Conservation (phyloP, 2,113 vertebrate species). For the Cavia porcellus region DNA sequence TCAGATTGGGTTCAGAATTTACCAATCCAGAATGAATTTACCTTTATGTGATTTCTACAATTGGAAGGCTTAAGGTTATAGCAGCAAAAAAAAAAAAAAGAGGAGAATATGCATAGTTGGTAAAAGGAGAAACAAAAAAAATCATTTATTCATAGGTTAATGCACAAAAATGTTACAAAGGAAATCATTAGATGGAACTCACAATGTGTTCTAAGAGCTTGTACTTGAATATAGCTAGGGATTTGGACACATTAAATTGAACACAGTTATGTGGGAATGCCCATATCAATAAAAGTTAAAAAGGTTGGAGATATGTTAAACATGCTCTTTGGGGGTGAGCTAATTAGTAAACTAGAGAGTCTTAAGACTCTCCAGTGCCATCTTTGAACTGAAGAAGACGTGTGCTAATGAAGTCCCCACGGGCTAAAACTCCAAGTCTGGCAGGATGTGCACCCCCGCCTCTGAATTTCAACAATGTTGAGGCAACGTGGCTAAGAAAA, state of each 20-base stretch:
- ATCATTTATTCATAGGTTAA: constrained; percentile 72
- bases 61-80: constrained; percentile 56
- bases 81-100: background rate
- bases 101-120: constrained; percentile 40
- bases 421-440: constrained; percentile 82
- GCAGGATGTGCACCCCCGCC: constrained; percentile 69
- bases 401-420: constrained; percentile 90
- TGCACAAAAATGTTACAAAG: constrained; percentile 70
- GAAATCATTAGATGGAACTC: constrained; percentile 60
- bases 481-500: constrained; percentile 63
- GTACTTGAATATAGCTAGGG: constrained; percentile 82
- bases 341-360: constrained; percentile 90
- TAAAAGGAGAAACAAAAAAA: constrained; percentile 68
- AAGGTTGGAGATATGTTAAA: constrained; percentile 88
- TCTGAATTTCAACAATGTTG: constrained; percentile 85
- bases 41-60: constrained; percentile 61
- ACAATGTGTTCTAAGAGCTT: constrained; percentile 67
- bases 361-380: constrained; percentile 89
- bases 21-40: constrained; percentile 55
- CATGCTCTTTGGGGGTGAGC: constrained; percentile 85
- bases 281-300: constrained; percentile 87
- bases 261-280: constrained; percentile 80
- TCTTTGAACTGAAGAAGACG: constrained; percentile 90
- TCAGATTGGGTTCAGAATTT: constrained; percentile 72
- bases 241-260: constrained; percentile 80